A percentile compares a stretch with the other conserved stretches of the same genome.
These are phyloP conservation scores for Propithecus deckenii DNA, from an alignment of 2,797 vertebrate genomes.

Conservation along the genomic window DNA sequence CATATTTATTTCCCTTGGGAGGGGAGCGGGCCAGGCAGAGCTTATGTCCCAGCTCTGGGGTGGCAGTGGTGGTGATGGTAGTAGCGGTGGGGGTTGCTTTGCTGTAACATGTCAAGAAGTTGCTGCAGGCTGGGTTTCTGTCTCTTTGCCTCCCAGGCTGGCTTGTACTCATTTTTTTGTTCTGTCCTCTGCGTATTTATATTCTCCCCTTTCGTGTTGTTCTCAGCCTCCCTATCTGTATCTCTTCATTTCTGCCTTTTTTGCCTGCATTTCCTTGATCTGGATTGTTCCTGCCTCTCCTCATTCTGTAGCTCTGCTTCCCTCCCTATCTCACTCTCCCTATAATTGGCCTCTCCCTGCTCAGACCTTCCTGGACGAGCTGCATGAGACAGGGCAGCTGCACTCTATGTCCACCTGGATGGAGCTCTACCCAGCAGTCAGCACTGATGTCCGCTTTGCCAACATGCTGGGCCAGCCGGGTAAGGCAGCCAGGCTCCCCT, in stretches of 20 bases:
- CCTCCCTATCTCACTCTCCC: not conserved
- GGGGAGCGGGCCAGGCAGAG: not conserved
- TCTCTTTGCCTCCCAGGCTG: not conserved
- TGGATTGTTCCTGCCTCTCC: not conserved
- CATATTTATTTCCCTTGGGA: not conserved
- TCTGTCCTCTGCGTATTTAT: not conserved
- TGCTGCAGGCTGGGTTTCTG: not conserved
- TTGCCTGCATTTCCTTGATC: slow-evolving; percentile 12
- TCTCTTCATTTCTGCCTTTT: not conserved
- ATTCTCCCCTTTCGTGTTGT: not conserved
- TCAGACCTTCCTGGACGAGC: slow-evolving; percentile 86
- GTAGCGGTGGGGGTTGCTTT: not conserved
- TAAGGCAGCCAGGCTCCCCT: slow-evolving; percentile 79
- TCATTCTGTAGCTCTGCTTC: not conserved
- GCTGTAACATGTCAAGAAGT: not conserved
- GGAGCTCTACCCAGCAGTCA: slow-evolving; percentile 86
- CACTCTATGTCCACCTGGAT: slow-evolving; percentile 88
- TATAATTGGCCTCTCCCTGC: slow-evolving; percentile 72
- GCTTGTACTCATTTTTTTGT: not conserved
- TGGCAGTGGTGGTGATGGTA: not conserved
- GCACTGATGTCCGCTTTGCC: slow-evolving; percentile 85
- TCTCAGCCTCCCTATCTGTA: not conserved
- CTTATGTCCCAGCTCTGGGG: not conserved
- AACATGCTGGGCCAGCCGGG: slow-evolving; percentile 88
- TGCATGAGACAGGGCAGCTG: slow-evolving; percentile 85